phyloP scores from a whole-genome alignment of 2,888 invertebrate species.

The Dryadula phaetusa region DNA sequence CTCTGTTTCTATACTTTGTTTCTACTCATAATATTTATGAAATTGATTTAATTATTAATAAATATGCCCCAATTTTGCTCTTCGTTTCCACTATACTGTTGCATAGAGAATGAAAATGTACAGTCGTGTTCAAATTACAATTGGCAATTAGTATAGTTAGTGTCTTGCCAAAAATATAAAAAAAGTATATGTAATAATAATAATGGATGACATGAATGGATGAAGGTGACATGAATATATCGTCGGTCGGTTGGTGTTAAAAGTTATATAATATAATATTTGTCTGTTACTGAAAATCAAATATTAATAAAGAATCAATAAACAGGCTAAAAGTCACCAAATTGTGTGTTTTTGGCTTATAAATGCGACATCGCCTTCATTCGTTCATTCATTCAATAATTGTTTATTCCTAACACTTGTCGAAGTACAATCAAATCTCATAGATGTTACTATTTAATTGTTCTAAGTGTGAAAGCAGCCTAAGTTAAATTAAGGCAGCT shows the following conservation, averaged over 20 bases:
- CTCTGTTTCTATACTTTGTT: not conserved
- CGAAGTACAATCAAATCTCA: slow-evolving; percentile 25
- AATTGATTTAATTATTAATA: slow-evolving; percentile 8
- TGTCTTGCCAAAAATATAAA: slow-evolving; percentile 21
- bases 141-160: slow-evolving; percentile 26
- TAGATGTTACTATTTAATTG: slow-evolving; percentile 23
- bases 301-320: too few species aligned
- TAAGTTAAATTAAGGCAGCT: slow-evolving; percentile 6
- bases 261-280: too few species aligned
- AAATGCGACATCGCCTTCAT: too few species aligned
- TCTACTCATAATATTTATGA: not conserved
- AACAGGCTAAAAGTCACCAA: too few species aligned
- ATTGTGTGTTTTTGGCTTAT: too few species aligned
- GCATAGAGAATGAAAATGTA: slow-evolving; percentile 5
- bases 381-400: not conserved
- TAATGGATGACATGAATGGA: slow-evolving; percentile 3
- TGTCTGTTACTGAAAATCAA: too few species aligned
- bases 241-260: too few species aligned
- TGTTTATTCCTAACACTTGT: slow-evolving; percentile 18
- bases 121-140: slow-evolving; percentile 15
- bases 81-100: not conserved
- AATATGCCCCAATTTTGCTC: slow-evolving; percentile 5
- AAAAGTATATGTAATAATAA: not conserved
- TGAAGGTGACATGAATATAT: too few species aligned
- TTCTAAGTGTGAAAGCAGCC: slow-evolving; percentile 7